Base-by-base conservation (phyloP, 2,113 vertebrate genomes). In the Ailurus styani region DNA sequence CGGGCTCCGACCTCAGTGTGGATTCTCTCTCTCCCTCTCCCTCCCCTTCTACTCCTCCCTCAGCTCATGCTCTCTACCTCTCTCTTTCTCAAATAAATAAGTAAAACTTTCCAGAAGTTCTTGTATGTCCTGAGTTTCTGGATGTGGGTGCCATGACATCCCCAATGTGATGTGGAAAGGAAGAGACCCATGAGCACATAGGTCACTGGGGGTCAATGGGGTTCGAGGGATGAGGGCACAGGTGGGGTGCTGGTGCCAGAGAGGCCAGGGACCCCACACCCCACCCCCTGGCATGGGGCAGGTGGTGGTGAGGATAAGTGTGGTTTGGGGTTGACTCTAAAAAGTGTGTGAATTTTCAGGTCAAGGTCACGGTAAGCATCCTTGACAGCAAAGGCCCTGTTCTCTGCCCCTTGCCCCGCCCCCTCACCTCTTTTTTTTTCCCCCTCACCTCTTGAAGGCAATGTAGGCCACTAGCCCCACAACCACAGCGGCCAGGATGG, bases 401-500 rank as follows among this genome's bases (percentile, higher is more conserved):
- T 70, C 50, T 21, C 21, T 15, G 37, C n/a, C 25, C 55, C 64
- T 37, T 9, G 0, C 0, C 1, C 17, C 47, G 11, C 60, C 23
- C 34, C n/a, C n/a, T n/a, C n/a, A n/a, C n/a, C n/a, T n/a, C n/a
- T n/a, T n/a, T n/a, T n/a, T n/a, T n/a, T n/a, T n/a, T n/a, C n/a
- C n/a, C 27, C 87, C 99, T 99, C 90, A 99, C 99, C 99, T 99
- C 98, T 99, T 99, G 97, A 99, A 99, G 68, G 99, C 99, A 0
- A 99, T 99, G 98, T 99, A 99, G 14, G 99, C 99, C 97, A 99
- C 99, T 2, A 99, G 98, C 83, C 99, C 99, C 97, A 99, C 99
- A 66, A 99, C 99, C 97, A 99, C 99, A 0, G 99, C 99, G 0
- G 99, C 99, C 98, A 99, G 99, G 99, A 99, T 99, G 97, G 99